phyloP scores from a whole-genome alignment of 2,888 invertebrate species.

The Drosophila anomalata region DNA sequence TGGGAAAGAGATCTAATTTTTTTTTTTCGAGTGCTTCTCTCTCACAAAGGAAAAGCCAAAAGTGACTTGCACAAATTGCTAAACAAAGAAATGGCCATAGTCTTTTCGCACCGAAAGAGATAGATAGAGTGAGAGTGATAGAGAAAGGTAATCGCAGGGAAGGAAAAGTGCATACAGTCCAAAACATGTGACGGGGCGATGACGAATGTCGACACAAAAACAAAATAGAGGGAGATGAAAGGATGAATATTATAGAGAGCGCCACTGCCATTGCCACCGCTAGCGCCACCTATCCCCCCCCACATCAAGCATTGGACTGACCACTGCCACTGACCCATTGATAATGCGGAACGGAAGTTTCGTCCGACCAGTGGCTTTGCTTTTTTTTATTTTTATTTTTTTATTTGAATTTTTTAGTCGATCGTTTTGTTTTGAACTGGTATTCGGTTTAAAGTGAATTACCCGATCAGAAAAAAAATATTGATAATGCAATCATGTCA shows the following conservation, averaged over 20 bases:
- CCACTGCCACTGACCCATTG: constrained; percentile 68
- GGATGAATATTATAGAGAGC: constrained; percentile 15
- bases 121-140: background rate
- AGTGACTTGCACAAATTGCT: constrained; percentile 71
- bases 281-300: background rate
- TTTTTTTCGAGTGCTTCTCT: constrained; percentile 1
- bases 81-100: constrained; percentile 64
- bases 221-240: constrained; percentile 14
- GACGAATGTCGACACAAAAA: constrained; percentile 55
- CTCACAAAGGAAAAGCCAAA: constrained; percentile 52
- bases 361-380: background rate
- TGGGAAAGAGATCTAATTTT: background rate
- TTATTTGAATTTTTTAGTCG: constrained; percentile 14
- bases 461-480: constrained; percentile 10
- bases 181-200: constrained; percentile 64
- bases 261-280: constrained; percentile 42
- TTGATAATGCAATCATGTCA: constrained; percentile 47
- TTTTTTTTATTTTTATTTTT: constrained; percentile 21
- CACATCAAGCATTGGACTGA: constrained; percentile 42
- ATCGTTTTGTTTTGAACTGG: constrained; percentile 34
- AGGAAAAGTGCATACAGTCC: constrained; percentile 49
- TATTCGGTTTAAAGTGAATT: constrained; percentile 4
- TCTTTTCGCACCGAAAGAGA: constrained; percentile 8
- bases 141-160: constrained; percentile 3
- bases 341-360: constrained; percentile 67